Conservation (phyloP, 2,888 invertebrate species). For the Apamea crenata region DNA sequence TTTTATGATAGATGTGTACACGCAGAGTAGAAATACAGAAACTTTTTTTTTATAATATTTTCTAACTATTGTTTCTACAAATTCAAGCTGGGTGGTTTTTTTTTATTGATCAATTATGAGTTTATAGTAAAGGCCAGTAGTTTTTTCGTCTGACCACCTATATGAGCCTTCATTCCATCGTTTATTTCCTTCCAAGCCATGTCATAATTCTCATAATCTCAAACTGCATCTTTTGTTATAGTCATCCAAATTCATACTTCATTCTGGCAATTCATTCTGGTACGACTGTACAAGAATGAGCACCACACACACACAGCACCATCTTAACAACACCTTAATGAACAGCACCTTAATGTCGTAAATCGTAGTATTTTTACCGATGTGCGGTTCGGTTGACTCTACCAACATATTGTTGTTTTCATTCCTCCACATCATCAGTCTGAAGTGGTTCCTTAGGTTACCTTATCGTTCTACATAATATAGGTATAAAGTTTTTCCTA, state of each 20-base stretch:
- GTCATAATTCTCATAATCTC: background rate
- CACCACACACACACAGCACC: too few species aligned
- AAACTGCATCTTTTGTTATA: background rate
- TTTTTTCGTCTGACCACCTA: background rate
- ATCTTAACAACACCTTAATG: background rate
- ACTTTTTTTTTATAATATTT: conserved; percentile 7
- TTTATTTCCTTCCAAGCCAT: background rate
- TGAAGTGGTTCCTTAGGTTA: background rate
- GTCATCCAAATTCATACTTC: background rate
- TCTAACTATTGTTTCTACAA: conserved; percentile 4
- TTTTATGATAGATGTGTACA: background rate
- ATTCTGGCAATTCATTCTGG: background rate
- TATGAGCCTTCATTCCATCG: background rate
- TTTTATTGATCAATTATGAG: background rate
- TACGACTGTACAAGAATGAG: too few species aligned
- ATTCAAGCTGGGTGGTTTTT: conserved; percentile 6
- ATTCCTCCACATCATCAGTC: background rate
- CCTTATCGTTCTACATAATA: background rate
- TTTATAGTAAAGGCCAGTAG: background rate
- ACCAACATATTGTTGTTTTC: background rate
- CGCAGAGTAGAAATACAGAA: background rate
- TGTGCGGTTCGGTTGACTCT: background rate
- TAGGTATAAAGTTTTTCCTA: background rate
- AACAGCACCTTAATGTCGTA: background rate
- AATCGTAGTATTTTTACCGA: background rate